Evolutionary conservation across 1,140 invertebrate species (phyloP).

Genomic region (Solen grandis): DNA sequence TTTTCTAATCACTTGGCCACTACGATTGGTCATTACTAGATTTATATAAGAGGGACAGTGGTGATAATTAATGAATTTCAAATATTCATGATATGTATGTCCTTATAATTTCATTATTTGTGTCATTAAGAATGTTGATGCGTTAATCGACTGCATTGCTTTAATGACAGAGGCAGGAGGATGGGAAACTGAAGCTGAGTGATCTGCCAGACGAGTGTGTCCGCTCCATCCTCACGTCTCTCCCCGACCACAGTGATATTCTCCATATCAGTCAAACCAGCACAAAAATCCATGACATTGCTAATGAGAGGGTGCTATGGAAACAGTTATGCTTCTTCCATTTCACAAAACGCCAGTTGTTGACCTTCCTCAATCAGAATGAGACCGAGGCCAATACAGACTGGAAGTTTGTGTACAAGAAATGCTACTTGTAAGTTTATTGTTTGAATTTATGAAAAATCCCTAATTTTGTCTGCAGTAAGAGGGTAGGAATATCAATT

Average conservation of each 20-base stretch:
- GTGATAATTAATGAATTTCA: no score
- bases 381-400: conserved; percentile 59
- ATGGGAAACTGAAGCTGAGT: conserved; percentile 90
- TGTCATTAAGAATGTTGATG: no score
- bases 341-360: conserved; percentile 92
- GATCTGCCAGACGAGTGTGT: conserved; percentile 97
- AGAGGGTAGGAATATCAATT: no score
- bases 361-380: conserved; percentile 83
- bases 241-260: conserved; percentile 95
- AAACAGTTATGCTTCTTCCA: conserved; percentile 94
- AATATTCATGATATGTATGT: no score
- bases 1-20: no score
- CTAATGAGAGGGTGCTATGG: conserved; percentile 95
- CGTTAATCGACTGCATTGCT: no score
- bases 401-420: conserved; percentile 74
- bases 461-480: no score
- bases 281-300: conserved; percentile 88
- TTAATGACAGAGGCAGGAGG: conserved; percentile 90
- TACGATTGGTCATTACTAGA: no score
- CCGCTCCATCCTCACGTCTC: conserved; percentile 92
- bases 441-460: not conserved
- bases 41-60: no score
- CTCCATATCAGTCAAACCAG: conserved; percentile 88
- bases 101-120: no score
- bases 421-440: conserved; percentile 72